These are phyloP conservation scores for Dysmachus trigonus DNA, from an alignment of 2,888 invertebrate species.

Conservation along the genomic window DNA sequence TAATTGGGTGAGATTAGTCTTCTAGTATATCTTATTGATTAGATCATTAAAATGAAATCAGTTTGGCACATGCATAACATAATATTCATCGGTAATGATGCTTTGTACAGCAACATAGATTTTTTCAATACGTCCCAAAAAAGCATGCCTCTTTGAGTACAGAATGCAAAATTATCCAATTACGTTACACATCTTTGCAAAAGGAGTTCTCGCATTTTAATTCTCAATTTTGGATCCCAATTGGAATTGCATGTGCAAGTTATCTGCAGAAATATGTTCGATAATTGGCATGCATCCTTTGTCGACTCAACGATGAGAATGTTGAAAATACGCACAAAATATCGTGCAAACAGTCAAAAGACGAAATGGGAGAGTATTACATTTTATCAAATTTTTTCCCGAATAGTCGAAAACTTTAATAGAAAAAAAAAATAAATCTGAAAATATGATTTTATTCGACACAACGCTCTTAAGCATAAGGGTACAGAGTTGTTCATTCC, in stretches of 20 bases:
- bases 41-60: too few species aligned
- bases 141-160: not conserved
- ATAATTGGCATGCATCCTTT: not conserved
- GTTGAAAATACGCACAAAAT: not conserved
- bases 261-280: not conserved
- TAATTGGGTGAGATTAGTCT: too few species aligned
- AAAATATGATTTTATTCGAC: not conserved
- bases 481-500: not conserved
- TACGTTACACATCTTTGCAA: not conserved
- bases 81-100: too few species aligned
- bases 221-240: not conserved
- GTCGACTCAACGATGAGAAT: not conserved
- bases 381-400: not conserved
- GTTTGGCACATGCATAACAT: too few species aligned
- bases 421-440: too few species aligned
- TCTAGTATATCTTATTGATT: too few species aligned
- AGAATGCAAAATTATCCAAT: not conserved
- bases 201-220: not conserved
- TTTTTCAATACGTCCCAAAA: not conserved
- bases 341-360: not conserved
- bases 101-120: too few species aligned
- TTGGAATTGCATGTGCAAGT: not conserved
- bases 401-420: not conserved
- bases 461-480: not conserved
- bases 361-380: not conserved